phyloP scores from a whole-genome alignment of 1,140 invertebrate species.

The Agraylea sexmaculata region DNA sequence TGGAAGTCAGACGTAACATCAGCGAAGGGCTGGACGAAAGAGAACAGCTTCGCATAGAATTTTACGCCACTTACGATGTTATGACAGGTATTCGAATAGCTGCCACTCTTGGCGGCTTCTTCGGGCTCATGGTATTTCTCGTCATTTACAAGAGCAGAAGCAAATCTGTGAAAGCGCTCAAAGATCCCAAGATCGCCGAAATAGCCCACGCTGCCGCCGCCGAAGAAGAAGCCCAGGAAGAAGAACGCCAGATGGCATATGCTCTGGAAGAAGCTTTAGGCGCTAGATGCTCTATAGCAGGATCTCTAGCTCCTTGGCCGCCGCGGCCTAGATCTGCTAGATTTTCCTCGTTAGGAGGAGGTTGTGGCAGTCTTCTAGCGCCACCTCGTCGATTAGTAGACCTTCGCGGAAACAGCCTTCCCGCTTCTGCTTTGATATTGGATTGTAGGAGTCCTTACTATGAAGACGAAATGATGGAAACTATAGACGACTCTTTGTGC shows the following conservation, averaged over 20 bases:
- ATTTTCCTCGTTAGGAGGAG: slow-evolving; percentile 57
- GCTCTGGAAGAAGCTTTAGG: slow-evolving; percentile 55
- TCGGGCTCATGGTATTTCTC: slow-evolving; percentile 74
- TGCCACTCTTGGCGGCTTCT: slow-evolving; percentile 76
- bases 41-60: slow-evolving; percentile 58
- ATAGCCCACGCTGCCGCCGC: slow-evolving; percentile 60
- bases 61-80: slow-evolving; percentile 81
- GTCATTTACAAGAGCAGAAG: slow-evolving; percentile 78
- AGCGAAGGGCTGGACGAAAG: slow-evolving; percentile 24
- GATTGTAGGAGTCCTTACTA: slow-evolving; percentile 34
- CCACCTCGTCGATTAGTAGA: slow-evolving; percentile 46
- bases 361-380: slow-evolving; percentile 54
- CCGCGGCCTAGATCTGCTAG: slow-evolving; percentile 41
- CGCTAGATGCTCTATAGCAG: slow-evolving; percentile 35
- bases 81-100: slow-evolving; percentile 84
- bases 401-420: slow-evolving; percentile 40
- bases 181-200: slow-evolving; percentile 52
- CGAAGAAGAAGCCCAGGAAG: slow-evolving; percentile 56
- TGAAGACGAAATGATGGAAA: slow-evolving; percentile 35
- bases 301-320: slow-evolving; percentile 38
- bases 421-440: slow-evolving; percentile 41
- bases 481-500: slow-evolving; percentile 30
- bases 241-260: slow-evolving; percentile 57
- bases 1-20: slow-evolving; percentile 18
- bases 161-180: slow-evolving; percentile 55